Percentiles rank a stretch among this genome's conserved stretches.
Evolutionary conservation across 2,113 vertebrate species (phyloP).

Genomic region (Eira barbara): DNA sequence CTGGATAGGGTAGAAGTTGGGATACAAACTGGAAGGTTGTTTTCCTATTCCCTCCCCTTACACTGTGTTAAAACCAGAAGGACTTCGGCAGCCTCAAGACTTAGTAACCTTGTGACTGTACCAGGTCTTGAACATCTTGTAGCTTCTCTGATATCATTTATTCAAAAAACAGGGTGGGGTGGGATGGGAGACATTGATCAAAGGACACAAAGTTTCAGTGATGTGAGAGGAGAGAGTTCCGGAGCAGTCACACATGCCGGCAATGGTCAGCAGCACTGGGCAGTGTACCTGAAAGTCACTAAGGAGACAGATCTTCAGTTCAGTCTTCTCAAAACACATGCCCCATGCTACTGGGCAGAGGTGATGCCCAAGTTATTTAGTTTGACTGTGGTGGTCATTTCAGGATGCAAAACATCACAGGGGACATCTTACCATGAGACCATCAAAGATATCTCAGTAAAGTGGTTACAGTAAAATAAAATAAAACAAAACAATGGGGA

Average conservation of each 20-base stretch:
- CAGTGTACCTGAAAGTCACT: too few relatives aligned
- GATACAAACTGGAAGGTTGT: background rate
- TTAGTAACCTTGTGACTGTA: background rate
- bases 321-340: background rate
- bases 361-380: background rate
- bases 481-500: background rate
- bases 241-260: background rate
- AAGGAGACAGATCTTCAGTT: background rate
- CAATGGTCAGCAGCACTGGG: background rate
- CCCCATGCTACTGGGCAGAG: background rate
- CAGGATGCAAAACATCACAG: background rate
- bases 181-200: background rate
- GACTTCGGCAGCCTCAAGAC: background rate
- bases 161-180: too few relatives aligned
- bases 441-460: background rate
- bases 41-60: background rate
- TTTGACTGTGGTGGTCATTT: background rate
- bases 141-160: background rate
- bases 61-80: background rate
- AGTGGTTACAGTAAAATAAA: background rate
- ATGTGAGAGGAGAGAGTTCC: background rate
- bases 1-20: background rate
- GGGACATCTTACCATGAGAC: background rate
- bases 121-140: background rate
- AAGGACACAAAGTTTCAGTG: background rate